A percentile compares a stretch with the other conserved stretches of the same genome.
These are phyloP conservation scores for Papilio elwesi DNA, from an alignment of 2,888 invertebrate species.

Conservation along the genomic window DNA sequence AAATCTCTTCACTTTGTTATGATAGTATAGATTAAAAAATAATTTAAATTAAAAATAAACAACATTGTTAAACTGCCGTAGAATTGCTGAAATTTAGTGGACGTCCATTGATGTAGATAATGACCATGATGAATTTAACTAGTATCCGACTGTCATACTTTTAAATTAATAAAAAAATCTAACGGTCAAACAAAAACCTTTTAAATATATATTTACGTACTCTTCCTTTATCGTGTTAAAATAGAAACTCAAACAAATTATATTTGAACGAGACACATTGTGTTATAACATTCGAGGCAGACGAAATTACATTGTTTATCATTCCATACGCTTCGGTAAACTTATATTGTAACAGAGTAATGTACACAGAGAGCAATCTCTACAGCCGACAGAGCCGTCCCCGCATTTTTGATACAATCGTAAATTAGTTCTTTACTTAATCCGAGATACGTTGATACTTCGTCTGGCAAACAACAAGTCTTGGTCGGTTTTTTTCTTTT, in stretches of 20 bases:
- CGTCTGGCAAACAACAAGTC: background rate
- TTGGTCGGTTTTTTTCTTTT: background rate
- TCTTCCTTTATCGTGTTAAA: too few relatives aligned
- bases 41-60: too few relatives aligned
- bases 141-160: too few relatives aligned
- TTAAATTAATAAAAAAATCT: too few relatives aligned
- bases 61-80: too few relatives aligned
- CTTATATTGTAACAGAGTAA: constrained; percentile 1
- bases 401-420: background rate
- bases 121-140: too few relatives aligned
- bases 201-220: too few relatives aligned
- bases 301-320: background rate
- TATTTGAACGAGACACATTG: background rate
- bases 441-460: background rate
- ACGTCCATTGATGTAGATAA: too few relatives aligned
- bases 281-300: background rate
- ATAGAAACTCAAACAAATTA: background rate
- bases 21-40: too few relatives aligned
- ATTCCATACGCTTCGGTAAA: background rate
- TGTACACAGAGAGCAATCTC: background rate
- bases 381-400: background rate
- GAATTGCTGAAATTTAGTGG: too few relatives aligned
- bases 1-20: too few relatives aligned
- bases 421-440: background rate
- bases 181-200: too few relatives aligned